Conservation (phyloP, 2,888 invertebrate genomes). For the Latrodectus elegans region DNA sequence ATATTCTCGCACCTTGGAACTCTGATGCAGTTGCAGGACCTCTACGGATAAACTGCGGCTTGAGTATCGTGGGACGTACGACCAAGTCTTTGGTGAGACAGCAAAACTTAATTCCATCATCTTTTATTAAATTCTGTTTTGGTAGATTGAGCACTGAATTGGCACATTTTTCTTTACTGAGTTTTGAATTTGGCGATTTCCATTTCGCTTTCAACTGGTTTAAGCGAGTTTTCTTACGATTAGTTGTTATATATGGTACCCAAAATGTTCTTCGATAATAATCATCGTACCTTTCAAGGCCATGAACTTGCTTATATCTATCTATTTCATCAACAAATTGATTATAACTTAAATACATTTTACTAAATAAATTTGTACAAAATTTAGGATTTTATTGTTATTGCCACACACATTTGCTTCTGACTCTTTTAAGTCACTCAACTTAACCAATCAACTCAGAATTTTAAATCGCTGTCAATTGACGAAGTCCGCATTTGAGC, state of each 20-base stretch:
- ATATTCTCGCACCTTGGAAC: conserved; percentile 37
- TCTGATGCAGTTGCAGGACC: conserved; percentile 24
- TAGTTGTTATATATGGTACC: conserved; percentile 13
- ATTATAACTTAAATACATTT: conserved; percentile 22
- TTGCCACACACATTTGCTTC: no score
- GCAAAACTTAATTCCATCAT: background rate
- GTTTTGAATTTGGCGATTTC: background rate
- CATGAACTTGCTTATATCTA: conserved; percentile 18
- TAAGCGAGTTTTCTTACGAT: background rate
- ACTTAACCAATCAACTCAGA: no score
- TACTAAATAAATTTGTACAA: conserved; percentile 2
- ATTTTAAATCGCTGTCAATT: no score
- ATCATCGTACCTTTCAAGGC: conserved; percentile 31
- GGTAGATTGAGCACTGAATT: no score
- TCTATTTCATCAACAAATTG: conserved; percentile 33
- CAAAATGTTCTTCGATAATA: conserved; percentile 42
- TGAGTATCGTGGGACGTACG: background rate
- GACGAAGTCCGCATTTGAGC: no score
- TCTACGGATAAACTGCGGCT: conserved; percentile 29
- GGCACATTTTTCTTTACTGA: background rate
- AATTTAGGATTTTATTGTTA: background rate
- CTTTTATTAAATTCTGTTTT: background rate
- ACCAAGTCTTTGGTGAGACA: conserved; percentile 15
- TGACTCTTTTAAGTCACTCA: no score
- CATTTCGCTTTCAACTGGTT: conserved; percentile 13